Evolutionary conservation across 2,113 vertebrate genomes (phyloP), one percentile per base, ranked within the genome.

Genomic region (Cottus gobio): DNA sequence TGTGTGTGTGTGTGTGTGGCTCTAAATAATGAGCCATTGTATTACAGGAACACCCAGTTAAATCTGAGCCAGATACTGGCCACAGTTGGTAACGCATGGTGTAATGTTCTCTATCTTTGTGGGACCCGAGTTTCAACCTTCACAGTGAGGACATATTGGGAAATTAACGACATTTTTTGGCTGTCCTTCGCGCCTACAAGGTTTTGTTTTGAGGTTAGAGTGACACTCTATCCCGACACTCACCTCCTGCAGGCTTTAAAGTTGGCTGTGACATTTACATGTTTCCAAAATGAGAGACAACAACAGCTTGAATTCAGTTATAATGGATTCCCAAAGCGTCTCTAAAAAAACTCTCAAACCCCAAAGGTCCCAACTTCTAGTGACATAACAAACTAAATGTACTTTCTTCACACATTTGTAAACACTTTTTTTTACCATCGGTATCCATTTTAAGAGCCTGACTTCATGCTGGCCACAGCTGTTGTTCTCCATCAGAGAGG

Each of bases 1-100:
- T 78, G 82, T 83, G 75, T 68, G 78, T 71, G 71, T 75, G 77
- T 73, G 71, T 64, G 71, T 65, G 86, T 18, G 73, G 69, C 83
- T 85, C 48, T 68, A 82, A 93, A 95, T 93, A 95, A 95, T 93
- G 87, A 91, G 80, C 93, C 85, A 95, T 95, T 95, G 94, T 95
- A 80, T 90, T 86, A 82, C 84, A 85, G 91, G 89, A 90, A 85
- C 77, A 90, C 77, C 76, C 75, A 73, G 77, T 79, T 78, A 72
- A 80, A 84, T 85, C 72, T 71, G 85, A 88, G 85, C 80, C 67
- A 36, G 86, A 75, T 83, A 80, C 79, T 71, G 81, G 68, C 75
- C 77, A 88, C 85, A 91, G 85, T 84, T 93, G 89, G 80, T 75
- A 88, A 79, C 91, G 88, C 90, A 92, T 86, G 80, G 77, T 30